Conservation (phyloP, 2,888 invertebrate species). For the Chrysopilus asiliformis region DNA sequence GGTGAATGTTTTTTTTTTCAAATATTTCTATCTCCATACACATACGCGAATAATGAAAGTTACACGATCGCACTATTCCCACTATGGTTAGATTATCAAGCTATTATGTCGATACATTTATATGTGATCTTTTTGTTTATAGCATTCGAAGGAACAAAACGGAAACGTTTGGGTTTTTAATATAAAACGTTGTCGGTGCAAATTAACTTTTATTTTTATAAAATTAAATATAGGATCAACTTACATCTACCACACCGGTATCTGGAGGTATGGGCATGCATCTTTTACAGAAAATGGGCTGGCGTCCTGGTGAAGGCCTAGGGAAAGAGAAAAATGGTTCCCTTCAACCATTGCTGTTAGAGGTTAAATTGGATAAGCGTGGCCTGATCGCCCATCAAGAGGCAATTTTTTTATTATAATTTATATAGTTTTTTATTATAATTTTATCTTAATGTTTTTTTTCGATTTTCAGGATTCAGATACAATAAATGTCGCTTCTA, state of each 20-base stretch:
- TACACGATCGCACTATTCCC: too few species aligned
- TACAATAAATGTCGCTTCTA: slow-evolving; percentile 1
- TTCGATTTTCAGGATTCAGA: slow-evolving; percentile 6
- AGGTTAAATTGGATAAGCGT: slow-evolving; percentile 92
- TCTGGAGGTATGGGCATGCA: slow-evolving; percentile 94
- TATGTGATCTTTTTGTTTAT: too few species aligned
- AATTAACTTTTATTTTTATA: not conserved
- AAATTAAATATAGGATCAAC: slow-evolving; percentile 57
- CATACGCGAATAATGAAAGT: too few species aligned
- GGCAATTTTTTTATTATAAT: slow-evolving; percentile 28
- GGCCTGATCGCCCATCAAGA: slow-evolving; percentile 72
- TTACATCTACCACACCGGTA: slow-evolving; percentile 79
- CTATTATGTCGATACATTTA: too few species aligned
- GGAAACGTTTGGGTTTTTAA: not conserved
- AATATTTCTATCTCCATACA: too few species aligned
- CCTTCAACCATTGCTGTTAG: slow-evolving; percentile 75
- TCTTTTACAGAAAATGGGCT: slow-evolving; percentile 95
- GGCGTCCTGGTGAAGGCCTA: slow-evolving; percentile 92
- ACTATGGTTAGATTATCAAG: too few species aligned
- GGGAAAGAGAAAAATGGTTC: slow-evolving; percentile 91
- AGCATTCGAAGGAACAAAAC: too few species aligned
- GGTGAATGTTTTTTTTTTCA: too few species aligned
- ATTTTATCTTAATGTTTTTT: not conserved
- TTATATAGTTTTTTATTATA: not conserved
- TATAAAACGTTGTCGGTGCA: too few species aligned